phyloP scores from a whole-genome alignment of 2,113 vertebrate genomes.

The Harpagus bidentatus region DNA sequence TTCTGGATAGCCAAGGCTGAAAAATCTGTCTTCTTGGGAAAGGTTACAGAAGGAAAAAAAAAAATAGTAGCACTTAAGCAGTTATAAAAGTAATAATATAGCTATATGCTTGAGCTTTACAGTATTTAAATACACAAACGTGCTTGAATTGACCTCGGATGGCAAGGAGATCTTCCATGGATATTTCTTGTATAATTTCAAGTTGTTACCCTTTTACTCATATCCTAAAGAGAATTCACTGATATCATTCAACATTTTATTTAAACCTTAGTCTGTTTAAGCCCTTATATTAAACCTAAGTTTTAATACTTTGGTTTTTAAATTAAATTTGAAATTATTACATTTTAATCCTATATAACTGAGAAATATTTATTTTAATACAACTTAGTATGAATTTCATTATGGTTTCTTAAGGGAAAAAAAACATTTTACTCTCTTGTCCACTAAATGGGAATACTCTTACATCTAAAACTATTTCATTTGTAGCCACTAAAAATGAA shows the following conservation, averaged over 20 bases:
- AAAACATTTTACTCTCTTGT: neutral
- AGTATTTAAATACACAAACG: neutral
- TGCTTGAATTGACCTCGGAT: neutral
- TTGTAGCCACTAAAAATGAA: neutral
- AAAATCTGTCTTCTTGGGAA: neutral
- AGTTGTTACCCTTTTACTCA: neutral
- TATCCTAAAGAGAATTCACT: neutral
- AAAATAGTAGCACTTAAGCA: neutral
- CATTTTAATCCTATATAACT: neutral
- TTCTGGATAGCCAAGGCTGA: neutral
- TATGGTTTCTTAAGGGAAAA: neutral
- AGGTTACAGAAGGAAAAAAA: neutral
- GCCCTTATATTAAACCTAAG: neutral
- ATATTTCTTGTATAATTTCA: neutral
- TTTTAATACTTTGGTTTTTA: neutral
- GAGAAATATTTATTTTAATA: slow-evolving; percentile 4
- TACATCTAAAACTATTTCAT: neutral
- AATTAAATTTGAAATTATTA: neutral
- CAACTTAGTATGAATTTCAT: neutral
- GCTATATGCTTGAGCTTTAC: neutral
- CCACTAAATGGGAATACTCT: neutral
- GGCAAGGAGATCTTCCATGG: neutral
- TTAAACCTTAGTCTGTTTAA: neutral
- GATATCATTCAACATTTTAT: neutral
- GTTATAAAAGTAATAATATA: neutral